Conservation (phyloP, 2,797 vertebrate genomes). For the Setipinna tenuifilis region DNA sequence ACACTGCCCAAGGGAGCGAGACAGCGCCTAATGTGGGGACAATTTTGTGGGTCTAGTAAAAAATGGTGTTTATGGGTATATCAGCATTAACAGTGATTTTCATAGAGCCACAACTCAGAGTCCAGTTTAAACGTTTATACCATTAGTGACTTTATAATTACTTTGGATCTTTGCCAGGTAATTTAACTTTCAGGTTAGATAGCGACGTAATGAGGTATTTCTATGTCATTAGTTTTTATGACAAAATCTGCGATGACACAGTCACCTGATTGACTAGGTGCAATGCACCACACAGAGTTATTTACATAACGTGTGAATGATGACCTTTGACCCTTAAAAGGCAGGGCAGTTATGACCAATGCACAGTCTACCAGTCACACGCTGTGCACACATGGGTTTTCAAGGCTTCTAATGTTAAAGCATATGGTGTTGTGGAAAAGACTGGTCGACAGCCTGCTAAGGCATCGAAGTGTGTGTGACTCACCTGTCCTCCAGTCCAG, state of each 20-base stretch:
- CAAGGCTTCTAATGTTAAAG: neutral
- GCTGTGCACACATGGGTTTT: neutral
- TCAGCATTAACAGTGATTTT: neutral
- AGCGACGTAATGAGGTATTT: neutral
- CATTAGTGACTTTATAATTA: neutral
- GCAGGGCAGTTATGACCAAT: neutral
- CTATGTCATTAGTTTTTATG: neutral
- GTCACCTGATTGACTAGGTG: neutral
- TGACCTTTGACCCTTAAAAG: neutral
- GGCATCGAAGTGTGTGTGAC: conserved; percentile 10
- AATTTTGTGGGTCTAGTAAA: neutral
- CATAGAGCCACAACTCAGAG: neutral
- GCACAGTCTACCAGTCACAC: neutral
- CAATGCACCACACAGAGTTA: neutral
- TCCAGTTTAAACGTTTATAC: neutral
- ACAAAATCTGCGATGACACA: neutral
- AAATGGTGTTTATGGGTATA: neutral
- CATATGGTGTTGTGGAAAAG: neutral
- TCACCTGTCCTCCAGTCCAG: conserved; percentile 81
- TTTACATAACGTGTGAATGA: neutral
- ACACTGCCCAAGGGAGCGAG: neutral
- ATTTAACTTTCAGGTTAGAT: neutral
- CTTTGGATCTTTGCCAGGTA: neutral
- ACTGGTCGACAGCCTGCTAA: neutral
- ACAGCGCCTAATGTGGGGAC: neutral